Conservation (phyloP, 2,113 vertebrate species). For the Dasyurus viverrinus region DNA sequence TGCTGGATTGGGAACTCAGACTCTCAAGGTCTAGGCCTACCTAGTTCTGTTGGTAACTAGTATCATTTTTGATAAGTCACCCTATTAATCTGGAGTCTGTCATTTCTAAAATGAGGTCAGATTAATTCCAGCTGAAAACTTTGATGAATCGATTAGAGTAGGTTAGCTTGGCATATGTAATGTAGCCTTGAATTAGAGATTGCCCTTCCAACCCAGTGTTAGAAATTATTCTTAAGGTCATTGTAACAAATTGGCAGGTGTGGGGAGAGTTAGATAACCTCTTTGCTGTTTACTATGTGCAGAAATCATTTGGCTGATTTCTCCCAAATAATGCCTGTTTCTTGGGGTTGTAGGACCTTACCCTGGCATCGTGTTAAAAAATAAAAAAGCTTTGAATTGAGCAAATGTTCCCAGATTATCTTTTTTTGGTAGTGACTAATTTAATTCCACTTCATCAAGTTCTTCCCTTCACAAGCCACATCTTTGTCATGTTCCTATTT, state of each 20-base stretch:
- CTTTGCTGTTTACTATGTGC: background rate
- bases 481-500: background rate
- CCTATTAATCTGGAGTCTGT: background rate
- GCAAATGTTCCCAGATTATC: background rate
- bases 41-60: background rate
- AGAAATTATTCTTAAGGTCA: background rate
- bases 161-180: background rate
- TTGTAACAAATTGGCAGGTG: background rate
- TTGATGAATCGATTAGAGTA: background rate
- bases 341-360: background rate
- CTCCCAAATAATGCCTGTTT: background rate
- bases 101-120: background rate
- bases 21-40: background rate
- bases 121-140: background rate
- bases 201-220: background rate
- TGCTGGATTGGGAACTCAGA: background rate
- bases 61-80: background rate
- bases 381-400: background rate
- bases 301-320: background rate
- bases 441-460: background rate
- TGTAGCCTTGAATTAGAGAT: background rate
- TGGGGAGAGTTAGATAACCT: background rate
- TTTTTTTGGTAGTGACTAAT: background rate
- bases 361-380: background rate
- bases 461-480: background rate